A percentile compares a stretch with the other conserved stretches of the same genome.
These are phyloP conservation scores for Xestia rhomboidea DNA, from an alignment of 2,888 invertebrate genomes.

Conservation along the genomic window DNA sequence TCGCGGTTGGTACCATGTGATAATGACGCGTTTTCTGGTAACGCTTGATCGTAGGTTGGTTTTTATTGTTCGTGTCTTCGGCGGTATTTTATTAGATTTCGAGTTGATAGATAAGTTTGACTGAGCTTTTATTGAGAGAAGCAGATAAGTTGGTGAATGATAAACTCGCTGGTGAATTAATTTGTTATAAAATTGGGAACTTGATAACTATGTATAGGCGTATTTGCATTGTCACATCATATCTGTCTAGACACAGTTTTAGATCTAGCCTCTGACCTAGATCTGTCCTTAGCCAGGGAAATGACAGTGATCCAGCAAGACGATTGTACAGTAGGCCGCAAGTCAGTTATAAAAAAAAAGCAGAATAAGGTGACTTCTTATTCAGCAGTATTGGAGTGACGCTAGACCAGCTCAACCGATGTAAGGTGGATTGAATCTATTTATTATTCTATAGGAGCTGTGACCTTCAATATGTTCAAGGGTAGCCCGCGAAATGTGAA, in stretches of 20 bases:
- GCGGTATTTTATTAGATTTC: conserved; percentile 58
- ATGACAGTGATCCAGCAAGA: background rate
- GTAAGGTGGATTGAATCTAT: background rate
- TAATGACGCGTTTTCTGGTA: conserved; percentile 59
- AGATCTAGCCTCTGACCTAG: background rate
- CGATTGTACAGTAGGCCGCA: background rate
- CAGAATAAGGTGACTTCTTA: background rate
- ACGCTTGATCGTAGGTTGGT: conserved; percentile 46
- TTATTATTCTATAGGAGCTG: background rate
- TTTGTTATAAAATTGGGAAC: too few species aligned
- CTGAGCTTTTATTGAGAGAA: conserved; percentile 31
- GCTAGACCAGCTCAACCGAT: background rate
- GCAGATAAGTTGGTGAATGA: conserved; percentile 18
- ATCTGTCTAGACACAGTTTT: background rate
- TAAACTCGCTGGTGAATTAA: background rate
- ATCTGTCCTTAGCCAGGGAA: background rate
- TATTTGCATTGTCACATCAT: background rate
- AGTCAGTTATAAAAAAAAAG: background rate
- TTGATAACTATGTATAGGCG: background rate
- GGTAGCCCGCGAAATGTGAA: too few species aligned
- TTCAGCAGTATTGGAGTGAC: background rate
- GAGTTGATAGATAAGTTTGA: conserved; percentile 39
- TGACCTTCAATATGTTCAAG: background rate
- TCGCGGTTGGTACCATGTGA: conserved; percentile 64
- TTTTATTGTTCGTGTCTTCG: conserved; percentile 42